Conservation (phyloP, 2,113 vertebrate species). For the Mus pahari region DNA sequence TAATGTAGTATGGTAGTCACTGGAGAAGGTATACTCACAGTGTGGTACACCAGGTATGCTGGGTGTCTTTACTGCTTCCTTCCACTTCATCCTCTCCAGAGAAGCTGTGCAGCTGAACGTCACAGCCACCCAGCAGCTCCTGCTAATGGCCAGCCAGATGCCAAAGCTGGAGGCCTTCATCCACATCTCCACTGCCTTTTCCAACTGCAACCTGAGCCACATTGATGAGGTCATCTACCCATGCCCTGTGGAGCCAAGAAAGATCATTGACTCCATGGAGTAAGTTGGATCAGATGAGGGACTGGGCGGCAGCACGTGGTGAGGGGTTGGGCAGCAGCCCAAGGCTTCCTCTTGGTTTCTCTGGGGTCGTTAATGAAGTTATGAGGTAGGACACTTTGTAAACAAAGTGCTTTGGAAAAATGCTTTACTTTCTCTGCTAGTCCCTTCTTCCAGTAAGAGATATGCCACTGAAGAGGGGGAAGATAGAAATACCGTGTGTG, state of each 20-base stretch:
- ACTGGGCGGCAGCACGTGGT: no score
- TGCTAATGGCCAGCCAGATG: slow-evolving; percentile 94
- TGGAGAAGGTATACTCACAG: no score
- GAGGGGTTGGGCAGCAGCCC: no score
- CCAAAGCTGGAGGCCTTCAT: slow-evolving; percentile 94
- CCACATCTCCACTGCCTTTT: slow-evolving; percentile 96
- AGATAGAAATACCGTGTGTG: background rate
- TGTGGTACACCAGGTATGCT: background rate
- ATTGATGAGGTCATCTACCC: slow-evolving; percentile 97
- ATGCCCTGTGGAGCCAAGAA: slow-evolving; percentile 93
- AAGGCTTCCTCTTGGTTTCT: background rate
- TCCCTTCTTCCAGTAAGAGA: background rate
- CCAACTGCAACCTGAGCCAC: slow-evolving; percentile 94
- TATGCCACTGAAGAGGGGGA: rapidly evolving
- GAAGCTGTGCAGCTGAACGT: slow-evolving; percentile 95
- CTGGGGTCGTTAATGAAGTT: background rate
- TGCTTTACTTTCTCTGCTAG: background rate
- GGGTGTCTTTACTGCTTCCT: background rate
- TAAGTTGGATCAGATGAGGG: slow-evolving; percentile 86
- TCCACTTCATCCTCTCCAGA: slow-evolving; percentile 67
- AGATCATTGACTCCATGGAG: slow-evolving; percentile 95
- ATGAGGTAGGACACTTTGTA: no score
- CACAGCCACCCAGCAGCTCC: slow-evolving; percentile 93
- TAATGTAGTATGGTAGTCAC: background rate
- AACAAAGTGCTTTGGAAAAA: background rate